Evolutionary conservation across 1,140 invertebrate species (phyloP), one percentile per base, ranked within the genome.

Genomic region (Pseudomyrmex gracilis): DNA sequence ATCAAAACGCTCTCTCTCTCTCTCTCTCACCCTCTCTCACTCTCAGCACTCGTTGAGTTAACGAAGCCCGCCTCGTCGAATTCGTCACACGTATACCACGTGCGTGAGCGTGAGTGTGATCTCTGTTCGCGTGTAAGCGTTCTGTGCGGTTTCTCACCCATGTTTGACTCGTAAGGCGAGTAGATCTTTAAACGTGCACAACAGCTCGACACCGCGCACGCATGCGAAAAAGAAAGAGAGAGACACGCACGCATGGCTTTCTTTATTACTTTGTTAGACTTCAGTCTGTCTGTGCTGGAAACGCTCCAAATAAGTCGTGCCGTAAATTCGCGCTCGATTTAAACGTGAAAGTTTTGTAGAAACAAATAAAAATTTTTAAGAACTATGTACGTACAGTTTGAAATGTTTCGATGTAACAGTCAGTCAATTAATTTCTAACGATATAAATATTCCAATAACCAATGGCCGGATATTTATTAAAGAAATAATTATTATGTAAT

Each of bases 51-150:
- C 60, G 80, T 15, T 22, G 55, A 67, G 84, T 68, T 71, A 86
- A 85, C 85, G 78, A 84, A 84, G 73, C 63, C 49, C 85, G 84
- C 85, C 84, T 68, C 78, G 68, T 70, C 71, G 47, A 60, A 86
- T 84, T 77, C 61, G 43, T 43, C 55, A 84, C 78, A 83, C 86
- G 80, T 86, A 83, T n/a, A 17, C 66, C 84, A 15, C 24, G 58
- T 43, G 57, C 43, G 22, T 9, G n/a, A 13, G 24, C 45, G 51
- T 49, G 45, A 34, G 68, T n/a, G n/a, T n/a, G n/a, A n/a, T n/a
- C n/a, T n/a, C 24, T 4, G 15, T 70, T n/a, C n/a, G 47, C 45
- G 68, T 87, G 45, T 60, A 20, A 73, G 66, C n/a, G 78, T 53
- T 24, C 67, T 17, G 55, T 73, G 57, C 58, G 70, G 58, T 24